Evolutionary conservation across 2,113 vertebrate species (phyloP).

Genomic region (Cavia porcellus): DNA sequence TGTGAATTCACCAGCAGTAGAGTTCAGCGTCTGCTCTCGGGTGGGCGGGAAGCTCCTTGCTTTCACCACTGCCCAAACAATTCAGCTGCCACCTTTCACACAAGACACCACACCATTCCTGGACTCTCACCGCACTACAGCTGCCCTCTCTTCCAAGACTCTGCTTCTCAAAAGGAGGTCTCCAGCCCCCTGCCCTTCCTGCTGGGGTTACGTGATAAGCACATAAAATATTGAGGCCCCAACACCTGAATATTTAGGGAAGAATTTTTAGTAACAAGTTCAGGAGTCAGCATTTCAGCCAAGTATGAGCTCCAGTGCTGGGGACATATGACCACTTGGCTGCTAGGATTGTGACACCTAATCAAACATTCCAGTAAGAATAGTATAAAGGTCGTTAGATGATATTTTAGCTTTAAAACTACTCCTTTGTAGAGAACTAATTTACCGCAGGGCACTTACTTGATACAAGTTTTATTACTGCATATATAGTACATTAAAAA

Average conservation of each 20-base stretch:
- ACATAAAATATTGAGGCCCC: not conserved
- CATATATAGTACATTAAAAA: not conserved
- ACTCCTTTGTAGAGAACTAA: not conserved
- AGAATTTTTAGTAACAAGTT: not conserved
- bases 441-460: not conserved
- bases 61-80: not conserved
- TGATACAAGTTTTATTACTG: not conserved
- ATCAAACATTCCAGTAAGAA: not conserved
- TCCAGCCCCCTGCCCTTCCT: not conserved
- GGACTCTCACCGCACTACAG: not conserved
- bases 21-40: not conserved
- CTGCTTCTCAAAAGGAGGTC: not conserved
- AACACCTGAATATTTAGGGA: not conserved
- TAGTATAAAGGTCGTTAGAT: not conserved
- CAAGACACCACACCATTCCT: no score
- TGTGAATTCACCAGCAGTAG: not conserved
- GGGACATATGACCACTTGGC: not conserved
- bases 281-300: not conserved
- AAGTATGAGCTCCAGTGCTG: not conserved
- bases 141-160: not conserved
- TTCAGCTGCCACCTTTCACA: not conserved
- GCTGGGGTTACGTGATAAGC: not conserved
- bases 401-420: conserved; percentile 26
- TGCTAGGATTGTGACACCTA: not conserved
- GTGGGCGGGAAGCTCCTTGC: not conserved